phyloP scores from a whole-genome alignment of 2,797 vertebrate genomes.

The Melanotaenia nigrans region DNA sequence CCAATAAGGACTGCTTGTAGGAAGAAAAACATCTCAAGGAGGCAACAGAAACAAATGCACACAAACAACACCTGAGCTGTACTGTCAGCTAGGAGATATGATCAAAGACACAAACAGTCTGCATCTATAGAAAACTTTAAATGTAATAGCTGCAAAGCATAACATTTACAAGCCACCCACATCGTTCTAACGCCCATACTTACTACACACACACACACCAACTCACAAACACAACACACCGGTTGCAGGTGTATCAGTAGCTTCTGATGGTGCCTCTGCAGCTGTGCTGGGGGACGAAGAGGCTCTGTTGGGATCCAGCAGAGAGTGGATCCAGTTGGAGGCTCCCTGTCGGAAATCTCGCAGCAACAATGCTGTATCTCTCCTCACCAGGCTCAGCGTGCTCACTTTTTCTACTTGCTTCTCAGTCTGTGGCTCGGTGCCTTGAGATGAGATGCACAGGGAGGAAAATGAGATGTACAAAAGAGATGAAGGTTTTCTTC shows the following conservation, averaged over 20 bases:
- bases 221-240: constrained; percentile 29
- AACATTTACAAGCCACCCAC: constrained; percentile 31
- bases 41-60: background rate
- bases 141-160: constrained; percentile 8
- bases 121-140: constrained; percentile 23
- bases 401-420: constrained; percentile 86
- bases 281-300: constrained; percentile 42
- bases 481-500: constrained; percentile 10
- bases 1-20: background rate
- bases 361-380: constrained; percentile 86
- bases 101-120: constrained; percentile 17
- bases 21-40: background rate
- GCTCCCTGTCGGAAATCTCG: constrained; percentile 87
- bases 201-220: constrained; percentile 15
- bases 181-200: constrained; percentile 13
- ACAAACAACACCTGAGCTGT: background rate
- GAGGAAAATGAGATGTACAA: background rate
- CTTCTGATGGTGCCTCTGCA: constrained; percentile 46
- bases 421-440: constrained; percentile 76
- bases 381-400: constrained; percentile 84
- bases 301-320: constrained; percentile 82
- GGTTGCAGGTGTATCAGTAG: constrained; percentile 55
- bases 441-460: constrained; percentile 41
- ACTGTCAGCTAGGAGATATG: constrained; percentile 6
- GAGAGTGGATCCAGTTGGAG: constrained; percentile 89